phyloP scores from a whole-genome alignment of 92 coral and sea anemone species.

The Blastomussa wellsi region DNA sequence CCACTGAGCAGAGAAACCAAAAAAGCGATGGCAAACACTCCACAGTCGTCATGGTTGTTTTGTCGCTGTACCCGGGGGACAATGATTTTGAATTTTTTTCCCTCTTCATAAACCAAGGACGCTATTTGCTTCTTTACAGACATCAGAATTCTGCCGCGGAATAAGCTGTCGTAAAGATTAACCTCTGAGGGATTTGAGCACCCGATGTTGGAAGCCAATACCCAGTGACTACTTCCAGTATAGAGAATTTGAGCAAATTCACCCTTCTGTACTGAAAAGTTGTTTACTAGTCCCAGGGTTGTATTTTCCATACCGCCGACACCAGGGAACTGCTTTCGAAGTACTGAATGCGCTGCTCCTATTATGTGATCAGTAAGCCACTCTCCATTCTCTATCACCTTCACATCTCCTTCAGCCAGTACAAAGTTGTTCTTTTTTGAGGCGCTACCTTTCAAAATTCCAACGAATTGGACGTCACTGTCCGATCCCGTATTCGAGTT shows the following conservation, averaged over 20 bases:
- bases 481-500: neutral
- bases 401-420: constrained; percentile 10
- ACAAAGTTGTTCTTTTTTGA: constrained; percentile 10
- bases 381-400: constrained; percentile 12
- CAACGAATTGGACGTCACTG: neutral
- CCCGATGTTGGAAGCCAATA: constrained; percentile 33
- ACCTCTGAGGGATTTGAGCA: constrained; percentile 23
- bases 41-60: constrained; percentile 17
- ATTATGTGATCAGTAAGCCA: constrained; percentile 53
- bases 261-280: constrained; percentile 31
- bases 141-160: neutral
- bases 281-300: constrained; percentile 34
- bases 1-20: constrained; percentile 7
- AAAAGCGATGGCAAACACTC: constrained; percentile 34
- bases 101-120: constrained; percentile 23
- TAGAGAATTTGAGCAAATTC: constrained; percentile 54
- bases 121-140: constrained; percentile 43
- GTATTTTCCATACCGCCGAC: constrained; percentile 35
- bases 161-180: constrained; percentile 49
- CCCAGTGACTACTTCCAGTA: constrained; percentile 58
- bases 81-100: neutral
- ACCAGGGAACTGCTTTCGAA: constrained; percentile 36
- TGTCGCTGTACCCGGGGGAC: constrained; percentile 28
- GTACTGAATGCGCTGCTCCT: constrained; percentile 38
- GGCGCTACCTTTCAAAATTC: neutral